Base-by-base conservation (phyloP, 2,888 invertebrate species). In the Morpho achilles region DNA sequence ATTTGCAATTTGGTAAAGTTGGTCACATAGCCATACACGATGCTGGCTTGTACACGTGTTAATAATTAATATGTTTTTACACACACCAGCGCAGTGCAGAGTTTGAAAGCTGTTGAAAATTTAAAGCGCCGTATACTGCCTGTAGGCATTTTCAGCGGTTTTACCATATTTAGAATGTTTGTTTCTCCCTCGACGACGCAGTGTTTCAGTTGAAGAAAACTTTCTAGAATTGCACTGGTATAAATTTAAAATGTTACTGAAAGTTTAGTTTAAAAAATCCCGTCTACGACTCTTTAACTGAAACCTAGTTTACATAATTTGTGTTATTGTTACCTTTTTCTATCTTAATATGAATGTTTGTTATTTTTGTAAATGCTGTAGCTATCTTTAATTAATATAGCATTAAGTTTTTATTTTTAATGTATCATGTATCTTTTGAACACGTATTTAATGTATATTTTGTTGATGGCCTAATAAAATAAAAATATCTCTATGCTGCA, bases 51-150 rank as follows among this genome's bases (percentile, higher is more conserved):
- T 55, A 47, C 48, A 55, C 44, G 50, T 51, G 51, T 60, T 55
- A 62, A 62, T 60, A 62, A 84, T 86, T 84, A 87, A 88, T 84
- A 78, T 79, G 81, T 79, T 80, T 75, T 48, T 48, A 42, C 82
- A 75, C 80, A 80, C 76, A 79, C 78, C 77, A 74, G 73, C 75
- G 16, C 22, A 71, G 70, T 72, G 67, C 60, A 66, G 69, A 69
- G 69, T 71, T 72, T 71, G 71, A 67, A 65, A 67, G 69, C 72
- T 73, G 72, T 74, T 84, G 74, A 82, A 84, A 84, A 70, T 81
- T 83, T 82, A 79, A 84, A 79, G 71, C 66, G 69, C 69, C 72
- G 73, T 72, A 73, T 71, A 71, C 67, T 66, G 69, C 65, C 67
- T 68, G 68, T 66, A 72, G 72, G 72, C 70, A 70, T 73, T 77